Conservation (phyloP, 2,888 invertebrate genomes). For the Ryuthela nishihirai region DNA sequence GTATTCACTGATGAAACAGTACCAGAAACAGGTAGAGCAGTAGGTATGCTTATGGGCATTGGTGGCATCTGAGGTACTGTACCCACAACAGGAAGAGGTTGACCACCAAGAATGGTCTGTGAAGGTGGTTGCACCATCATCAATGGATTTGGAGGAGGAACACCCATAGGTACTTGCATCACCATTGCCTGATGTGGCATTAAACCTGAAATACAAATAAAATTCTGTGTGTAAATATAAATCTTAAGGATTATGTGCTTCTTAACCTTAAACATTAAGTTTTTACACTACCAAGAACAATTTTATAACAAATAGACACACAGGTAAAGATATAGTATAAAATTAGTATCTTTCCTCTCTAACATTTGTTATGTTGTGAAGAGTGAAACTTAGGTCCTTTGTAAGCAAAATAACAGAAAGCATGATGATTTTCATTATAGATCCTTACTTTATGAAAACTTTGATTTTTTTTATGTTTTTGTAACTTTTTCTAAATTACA, state of each 20-base stretch:
- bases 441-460: too few relatives aligned
- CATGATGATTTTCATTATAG: too few relatives aligned
- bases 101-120: slow-evolving; percentile 19
- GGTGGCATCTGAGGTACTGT: slow-evolving; percentile 9
- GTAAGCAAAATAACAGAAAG: not conserved
- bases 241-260: too few relatives aligned
- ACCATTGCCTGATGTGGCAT: slow-evolving; percentile 39
- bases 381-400: too few relatives aligned
- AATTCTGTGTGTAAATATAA: not conserved
- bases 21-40: slow-evolving; percentile 1
- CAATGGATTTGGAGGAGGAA: slow-evolving; percentile 41
- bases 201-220: slow-evolving; percentile 18
- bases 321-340: too few relatives aligned
- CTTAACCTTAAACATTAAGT: too few relatives aligned
- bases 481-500: too few relatives aligned
- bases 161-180: slow-evolving; percentile 42
- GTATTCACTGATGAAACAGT: slow-evolving; percentile 9
- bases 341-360: too few relatives aligned
- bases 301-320: too few relatives aligned
- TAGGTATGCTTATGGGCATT: slow-evolving; percentile 1
- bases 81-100: slow-evolving; percentile 24
- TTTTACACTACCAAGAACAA: too few relatives aligned
- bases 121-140: slow-evolving; percentile 41
- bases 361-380: too few relatives aligned
- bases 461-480: too few relatives aligned